Evolutionary conservation across 2,888 invertebrate species (phyloP).

Genomic region (Drosophila helvetica): DNA sequence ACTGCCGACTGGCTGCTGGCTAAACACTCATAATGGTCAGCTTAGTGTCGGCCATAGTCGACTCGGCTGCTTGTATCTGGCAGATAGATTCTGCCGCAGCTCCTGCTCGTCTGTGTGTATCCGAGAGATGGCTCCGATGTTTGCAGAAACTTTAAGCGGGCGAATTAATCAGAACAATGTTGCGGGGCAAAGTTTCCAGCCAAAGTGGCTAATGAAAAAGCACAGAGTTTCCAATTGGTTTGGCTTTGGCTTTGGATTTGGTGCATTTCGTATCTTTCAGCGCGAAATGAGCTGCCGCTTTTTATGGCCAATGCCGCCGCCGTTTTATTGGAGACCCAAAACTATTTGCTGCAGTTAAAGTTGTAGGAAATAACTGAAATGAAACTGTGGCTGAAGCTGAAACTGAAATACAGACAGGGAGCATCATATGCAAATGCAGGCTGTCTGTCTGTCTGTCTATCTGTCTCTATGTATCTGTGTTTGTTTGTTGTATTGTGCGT

Average conservation of each 20-base stretch:
- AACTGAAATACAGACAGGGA: constrained; percentile 38
- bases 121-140: constrained; percentile 9
- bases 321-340: constrained; percentile 66
- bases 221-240: constrained; percentile 44
- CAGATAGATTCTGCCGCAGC: constrained; percentile 24
- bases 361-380: constrained; percentile 46
- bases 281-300: constrained; percentile 48
- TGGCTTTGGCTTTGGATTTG: constrained; percentile 23
- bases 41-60: constrained; percentile 56
- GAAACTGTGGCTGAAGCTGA: constrained; percentile 29
- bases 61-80: constrained; percentile 13
- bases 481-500: constrained; percentile 2
- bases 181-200: constrained; percentile 54
- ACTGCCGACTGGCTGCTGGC: constrained; percentile 18
- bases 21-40: constrained; percentile 43
- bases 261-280: constrained; percentile 31
- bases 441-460: constrained; percentile 13
- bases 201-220: constrained; percentile 62
- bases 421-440: constrained; percentile 63
- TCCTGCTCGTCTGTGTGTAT: constrained; percentile 12
- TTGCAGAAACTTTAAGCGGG: constrained; percentile 36
- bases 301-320: constrained; percentile 64
- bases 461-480: constrained; percentile 20
- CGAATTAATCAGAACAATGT: constrained; percentile 72
- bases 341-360: constrained; percentile 60